phyloP scores from a whole-genome alignment of 2,888 invertebrate genomes.

The Gryllus longicercus region DNA sequence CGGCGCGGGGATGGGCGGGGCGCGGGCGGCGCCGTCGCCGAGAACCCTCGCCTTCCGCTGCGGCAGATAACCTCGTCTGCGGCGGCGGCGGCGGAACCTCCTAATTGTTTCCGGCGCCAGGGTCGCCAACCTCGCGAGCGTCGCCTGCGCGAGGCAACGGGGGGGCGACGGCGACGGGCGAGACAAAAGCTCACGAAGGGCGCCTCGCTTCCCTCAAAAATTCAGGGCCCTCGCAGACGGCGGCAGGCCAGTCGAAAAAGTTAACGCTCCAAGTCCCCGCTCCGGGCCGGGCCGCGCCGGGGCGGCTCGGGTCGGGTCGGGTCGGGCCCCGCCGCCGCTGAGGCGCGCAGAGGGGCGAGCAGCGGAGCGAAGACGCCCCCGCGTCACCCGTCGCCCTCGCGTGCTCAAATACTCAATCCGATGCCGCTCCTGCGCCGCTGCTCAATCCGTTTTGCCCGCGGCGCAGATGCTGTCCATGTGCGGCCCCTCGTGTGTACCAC shows the following conservation, averaged over 20 bases:
- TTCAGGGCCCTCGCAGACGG: background rate
- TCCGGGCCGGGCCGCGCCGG: too few relatives aligned
- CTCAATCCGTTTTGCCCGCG: too few relatives aligned
- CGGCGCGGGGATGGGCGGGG: background rate
- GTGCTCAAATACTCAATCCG: too few relatives aligned
- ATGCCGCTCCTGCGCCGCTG: too few relatives aligned
- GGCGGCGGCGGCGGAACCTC: background rate
- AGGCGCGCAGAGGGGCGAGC: too few relatives aligned
- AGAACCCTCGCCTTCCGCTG: background rate
- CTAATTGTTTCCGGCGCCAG: background rate
- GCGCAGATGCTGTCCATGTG: too few relatives aligned
- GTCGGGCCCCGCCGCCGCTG: too few relatives aligned
- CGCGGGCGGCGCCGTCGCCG: background rate
- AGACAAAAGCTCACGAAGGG: background rate
- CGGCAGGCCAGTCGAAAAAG: background rate
- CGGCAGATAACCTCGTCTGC: background rate
- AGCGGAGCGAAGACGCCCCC: too few relatives aligned
- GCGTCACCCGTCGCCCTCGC: too few relatives aligned
- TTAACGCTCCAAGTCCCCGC: background rate
- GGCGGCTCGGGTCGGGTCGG: too few relatives aligned
- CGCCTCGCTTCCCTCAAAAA: constrained; percentile 6
- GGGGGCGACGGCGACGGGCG: background rate
- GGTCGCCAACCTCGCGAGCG: background rate
- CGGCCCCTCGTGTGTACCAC: too few relatives aligned
- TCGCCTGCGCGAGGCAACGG: background rate